Base-by-base conservation (phyloP, 2,113 vertebrate species). In the Indri indri region DNA sequence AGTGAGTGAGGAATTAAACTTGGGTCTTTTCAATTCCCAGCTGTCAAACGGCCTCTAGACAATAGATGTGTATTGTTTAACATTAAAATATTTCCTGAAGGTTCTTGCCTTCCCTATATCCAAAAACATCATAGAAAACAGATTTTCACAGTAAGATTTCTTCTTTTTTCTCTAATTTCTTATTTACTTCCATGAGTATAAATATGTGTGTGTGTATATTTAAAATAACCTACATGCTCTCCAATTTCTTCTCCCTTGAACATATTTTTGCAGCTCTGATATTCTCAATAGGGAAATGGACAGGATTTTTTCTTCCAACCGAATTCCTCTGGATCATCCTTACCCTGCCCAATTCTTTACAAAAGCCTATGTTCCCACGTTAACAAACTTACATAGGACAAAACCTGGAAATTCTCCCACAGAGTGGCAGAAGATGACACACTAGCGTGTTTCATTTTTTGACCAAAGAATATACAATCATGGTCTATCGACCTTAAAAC, bases 21-120 rank as follows among this genome's bases (percentile, higher is more conserved):
- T 93, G 47, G 27, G 16, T 74, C 52, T 81, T 94, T 96, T 84
- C 74, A 82, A 23, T 91, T 84, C 27, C 47, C 50, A 93, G 76
- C 20, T 94, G 57, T 92, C 93, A 96, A 77, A 85, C n/a, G 96
- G 81, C 66, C 65, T 96, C 79, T 77, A 89, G 74, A 96, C 83
- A 92, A 80, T 87, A 89, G 68, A 95, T 59, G 59, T 42, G 37
- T 88, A 32, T 71, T 96, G 52, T 92, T 92, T 87, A 88, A 94
- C 83, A 80, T 91, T 92, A 90, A 95, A 93, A 95, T 96, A 20
- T 93, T 96, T 89, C 88, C 22, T n/a, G 30, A 92, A 91, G 68
- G 34, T 83, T 65, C n/a, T 87, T 34, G 7, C 65, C 40, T 70
- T 91, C 14, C 30, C 32, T 76, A 13, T 37, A 25, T 40, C 40